A percentile compares a stretch with the other conserved stretches of the same genome.
phyloP scores from a whole-genome alignment of 2,113 vertebrate genomes.

The Pholis gunnellus region DNA sequence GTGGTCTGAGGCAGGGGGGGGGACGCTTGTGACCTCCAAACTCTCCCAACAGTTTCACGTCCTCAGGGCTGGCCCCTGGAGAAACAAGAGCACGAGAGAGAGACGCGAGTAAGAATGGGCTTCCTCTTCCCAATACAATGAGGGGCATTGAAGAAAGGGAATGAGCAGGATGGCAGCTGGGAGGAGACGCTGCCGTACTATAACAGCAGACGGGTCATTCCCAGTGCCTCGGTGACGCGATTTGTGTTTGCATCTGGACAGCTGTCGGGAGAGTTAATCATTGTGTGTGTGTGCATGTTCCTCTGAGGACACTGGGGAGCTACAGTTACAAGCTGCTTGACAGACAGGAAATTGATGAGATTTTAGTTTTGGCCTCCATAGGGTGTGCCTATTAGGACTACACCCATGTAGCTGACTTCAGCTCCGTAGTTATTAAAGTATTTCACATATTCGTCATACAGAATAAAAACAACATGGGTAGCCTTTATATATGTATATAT shows the following conservation, averaged over 20 bases:
- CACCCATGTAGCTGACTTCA: constrained; percentile 11
- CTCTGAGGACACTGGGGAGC: constrained; percentile 19
- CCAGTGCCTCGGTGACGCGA: constrained; percentile 32
- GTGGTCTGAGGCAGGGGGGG: constrained; percentile 28
- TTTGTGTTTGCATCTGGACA: constrained; percentile 62
- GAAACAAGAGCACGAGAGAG: constrained; percentile 77
- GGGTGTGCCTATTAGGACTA: constrained; percentile 24
- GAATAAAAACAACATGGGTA: constrained; percentile 1
- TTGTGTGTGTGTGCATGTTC: constrained; percentile 16
- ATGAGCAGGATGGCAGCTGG: constrained; percentile 59
- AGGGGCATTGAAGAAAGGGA: constrained; percentile 68
- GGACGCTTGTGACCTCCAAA: constrained; percentile 62
- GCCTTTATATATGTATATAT: neutral
- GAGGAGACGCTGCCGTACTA: constrained; percentile 59
- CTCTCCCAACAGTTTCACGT: constrained; percentile 68
- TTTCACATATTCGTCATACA: constrained; percentile 14
- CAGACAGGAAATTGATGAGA: constrained; percentile 26
- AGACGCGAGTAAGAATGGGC: constrained; percentile 77
- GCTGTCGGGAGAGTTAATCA: constrained; percentile 54
- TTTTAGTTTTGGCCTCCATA: constrained; percentile 20
- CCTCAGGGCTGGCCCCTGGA: constrained; percentile 72
- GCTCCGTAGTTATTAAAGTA: neutral
- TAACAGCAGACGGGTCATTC: constrained; percentile 53
- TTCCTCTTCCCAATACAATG: constrained; percentile 77
- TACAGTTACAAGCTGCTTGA: constrained; percentile 35